Evolutionary conservation across 2,797 vertebrate genomes (phyloP).

Genomic region (Bradypus variegatus): DNA sequence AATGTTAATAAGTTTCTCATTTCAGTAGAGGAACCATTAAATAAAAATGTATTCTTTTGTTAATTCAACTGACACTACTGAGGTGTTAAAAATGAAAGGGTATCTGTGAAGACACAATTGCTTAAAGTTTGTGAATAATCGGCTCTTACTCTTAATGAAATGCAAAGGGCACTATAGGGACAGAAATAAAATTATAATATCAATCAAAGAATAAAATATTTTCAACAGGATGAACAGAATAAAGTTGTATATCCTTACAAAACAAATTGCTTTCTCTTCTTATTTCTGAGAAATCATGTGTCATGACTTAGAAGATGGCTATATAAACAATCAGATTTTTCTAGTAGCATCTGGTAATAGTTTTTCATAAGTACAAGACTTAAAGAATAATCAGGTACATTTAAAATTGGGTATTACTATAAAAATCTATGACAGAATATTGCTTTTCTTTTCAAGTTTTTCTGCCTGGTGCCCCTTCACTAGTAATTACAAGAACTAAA

Average conservation of each 20-base stretch:
- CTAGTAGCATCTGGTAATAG: not conserved
- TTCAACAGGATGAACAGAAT: not conserved
- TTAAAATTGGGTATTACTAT: not conserved
- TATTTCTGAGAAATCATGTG: not conserved
- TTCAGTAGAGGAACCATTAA: slow-evolving; percentile 35
- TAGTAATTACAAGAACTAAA: not conserved
- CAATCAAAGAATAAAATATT: slow-evolving; percentile 9
- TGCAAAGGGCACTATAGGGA: not conserved
- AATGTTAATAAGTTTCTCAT: slow-evolving; percentile 21
- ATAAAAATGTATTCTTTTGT: slow-evolving; percentile 15
- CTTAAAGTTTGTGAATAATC: not conserved
- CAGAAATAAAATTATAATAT: not conserved
- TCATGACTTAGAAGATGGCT: not conserved
- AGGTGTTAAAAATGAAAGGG: slow-evolving; percentile 37
- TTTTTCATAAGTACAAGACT: not conserved
- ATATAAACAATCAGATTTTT: not conserved
- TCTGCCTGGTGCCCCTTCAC: not conserved
- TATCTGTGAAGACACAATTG: slow-evolving; percentile 36
- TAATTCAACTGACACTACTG: slow-evolving; percentile 46
- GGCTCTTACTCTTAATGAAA: slow-evolving; percentile 28
- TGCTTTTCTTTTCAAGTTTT: too few species aligned
- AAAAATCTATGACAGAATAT: not conserved
- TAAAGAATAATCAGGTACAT: not conserved
- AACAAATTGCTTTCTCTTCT: not conserved
- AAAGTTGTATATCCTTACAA: not conserved